Evolutionary conservation across 1,140 invertebrate species (phyloP), one percentile per base, ranked within the genome.

Genomic region (Adoxophyes honmai): DNA sequence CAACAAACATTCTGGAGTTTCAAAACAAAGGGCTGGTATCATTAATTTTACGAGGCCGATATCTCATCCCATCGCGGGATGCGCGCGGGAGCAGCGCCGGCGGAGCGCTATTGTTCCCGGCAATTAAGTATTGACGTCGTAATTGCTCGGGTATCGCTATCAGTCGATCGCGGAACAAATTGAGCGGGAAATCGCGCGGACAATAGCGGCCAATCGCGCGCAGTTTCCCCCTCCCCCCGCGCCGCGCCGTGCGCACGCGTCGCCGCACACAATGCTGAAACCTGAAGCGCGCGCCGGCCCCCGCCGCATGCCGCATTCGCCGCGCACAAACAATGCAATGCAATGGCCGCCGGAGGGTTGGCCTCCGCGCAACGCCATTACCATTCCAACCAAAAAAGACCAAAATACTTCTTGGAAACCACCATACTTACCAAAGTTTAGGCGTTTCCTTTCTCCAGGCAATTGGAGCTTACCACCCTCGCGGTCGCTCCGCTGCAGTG

Each of bases 231-330:
- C 15, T 37, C 34, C 4, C 13, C 34, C 55, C 42, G 34, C 21
- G 28, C 18, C 21, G 21, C 51, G 52, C 28, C 37, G 15, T 36
- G 28, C 44, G 60, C 70, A 70, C 64, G 70, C 73, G 63, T 63
- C 65, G 57, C 60, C 59, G 62, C 56, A 69, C 70, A 75, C 75
- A 76, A 76, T 74, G 67, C 69, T 68, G 73, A 73, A 75, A 78
- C 64, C 60, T 68, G 75, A 78, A 68, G 59, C 70, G 56, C 14
- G 55, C 52, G 57, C 68, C 34, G 52, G 59, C 55, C 75, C 73
- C 65, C 72, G 57, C 72, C 66, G 73, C 55, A 74, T 75, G 55
- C 73, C 69, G 56, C 64, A 77, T 74, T 77, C 66, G 72, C 57
- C 60, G 54, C 66, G 65, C 59, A 59, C 52, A 18, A 44, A 48